Evolutionary conservation across 2,888 invertebrate genomes (phyloP).

Genomic region (Drosophila setosimentum): DNA sequence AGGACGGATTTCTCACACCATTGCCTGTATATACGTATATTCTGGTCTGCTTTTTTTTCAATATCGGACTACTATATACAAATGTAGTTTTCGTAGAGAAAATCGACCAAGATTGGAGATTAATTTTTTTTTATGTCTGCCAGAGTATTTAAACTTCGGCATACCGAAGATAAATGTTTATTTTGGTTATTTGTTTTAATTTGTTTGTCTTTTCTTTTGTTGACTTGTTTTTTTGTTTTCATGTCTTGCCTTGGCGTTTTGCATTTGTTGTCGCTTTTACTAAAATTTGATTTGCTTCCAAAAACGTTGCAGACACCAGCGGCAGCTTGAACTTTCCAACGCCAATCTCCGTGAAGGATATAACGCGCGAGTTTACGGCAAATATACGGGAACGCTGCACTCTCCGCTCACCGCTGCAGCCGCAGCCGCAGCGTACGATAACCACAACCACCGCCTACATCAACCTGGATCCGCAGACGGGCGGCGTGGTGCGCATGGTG

Average conservation of each 20-base stretch:
- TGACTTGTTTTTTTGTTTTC: conserved; percentile 19
- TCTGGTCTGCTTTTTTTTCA: neutral
- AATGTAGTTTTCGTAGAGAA: neutral
- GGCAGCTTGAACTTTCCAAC: conserved; percentile 88
- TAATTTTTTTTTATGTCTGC: neutral
- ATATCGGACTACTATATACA: neutral
- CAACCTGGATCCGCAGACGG: conserved; percentile 78
- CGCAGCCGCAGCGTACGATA: conserved; percentile 45
- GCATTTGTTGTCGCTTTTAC: conserved; percentile 20
- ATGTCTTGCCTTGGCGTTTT: conserved; percentile 31
- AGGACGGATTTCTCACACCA: neutral
- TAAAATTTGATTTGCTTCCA: conserved; percentile 2
- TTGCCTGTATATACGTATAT: neutral
- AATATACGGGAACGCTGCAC: conserved; percentile 87
- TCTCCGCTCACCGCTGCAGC: conserved; percentile 73
- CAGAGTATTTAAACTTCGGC: conserved; percentile 9
- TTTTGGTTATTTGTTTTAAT: conserved; percentile 10
- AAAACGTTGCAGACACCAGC: conserved; percentile 85
- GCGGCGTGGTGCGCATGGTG: conserved; percentile 83
- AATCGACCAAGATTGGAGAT: neutral
- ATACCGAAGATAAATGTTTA: conserved; percentile 6
- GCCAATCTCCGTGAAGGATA: conserved; percentile 87
- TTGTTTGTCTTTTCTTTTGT: conserved; percentile 32
- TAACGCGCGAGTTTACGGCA: conserved; percentile 88
- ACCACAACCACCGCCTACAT: conserved; percentile 64